Base-by-base conservation (phyloP, 2,888 invertebrate genomes). In the Hydraecia micacea region DNA sequence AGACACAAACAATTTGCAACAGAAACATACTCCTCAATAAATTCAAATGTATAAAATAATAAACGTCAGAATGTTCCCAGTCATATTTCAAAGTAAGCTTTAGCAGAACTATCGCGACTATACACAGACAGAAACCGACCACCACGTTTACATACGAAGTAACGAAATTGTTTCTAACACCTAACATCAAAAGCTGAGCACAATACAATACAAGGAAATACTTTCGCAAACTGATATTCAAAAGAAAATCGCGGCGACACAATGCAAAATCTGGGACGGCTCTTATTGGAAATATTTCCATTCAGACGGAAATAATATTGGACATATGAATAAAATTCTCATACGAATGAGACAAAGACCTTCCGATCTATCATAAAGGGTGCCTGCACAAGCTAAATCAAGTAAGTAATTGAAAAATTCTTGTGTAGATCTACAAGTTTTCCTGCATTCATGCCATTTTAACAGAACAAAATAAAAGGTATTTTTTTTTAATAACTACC, bases 211-310 rank as follows among this genome's bases (percentile, higher is more conserved):
- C 28, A 83, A 77, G 77, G 49, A 86, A 87, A 87, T 87, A 89
- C 86, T 88, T 85, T 85, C 85, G 68, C 83, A 83, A 86, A 89
- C 80, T 90, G 87, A 89, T 90, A 91, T 90, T 89, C 87, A 87
- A 87, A 91, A 91, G 88, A 88, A 90, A 91, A 90, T 90, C 88
- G 81, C 77, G 86, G 87, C 88, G 90, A 91, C 91, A 89, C 90
- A 91, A 92, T 92, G 91, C 89, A 91, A 91, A 92, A 89, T 92
- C 90, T 86, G 88, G 86, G 87, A 85, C 89, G 87, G 88, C 91
- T 91, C 93, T 93, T 95, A 95, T 95, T 96, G 95, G 91, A 95
- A 95, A 95, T 95, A 94, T 95, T 93, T 93, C 93, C 92, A 94
- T 93, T 93, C 92, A 93, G 83, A 86, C 91, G 95, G 94, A 95